Evolutionary conservation across 1,140 invertebrate species (phyloP).

Genomic region (Cyclargus thomasi): DNA sequence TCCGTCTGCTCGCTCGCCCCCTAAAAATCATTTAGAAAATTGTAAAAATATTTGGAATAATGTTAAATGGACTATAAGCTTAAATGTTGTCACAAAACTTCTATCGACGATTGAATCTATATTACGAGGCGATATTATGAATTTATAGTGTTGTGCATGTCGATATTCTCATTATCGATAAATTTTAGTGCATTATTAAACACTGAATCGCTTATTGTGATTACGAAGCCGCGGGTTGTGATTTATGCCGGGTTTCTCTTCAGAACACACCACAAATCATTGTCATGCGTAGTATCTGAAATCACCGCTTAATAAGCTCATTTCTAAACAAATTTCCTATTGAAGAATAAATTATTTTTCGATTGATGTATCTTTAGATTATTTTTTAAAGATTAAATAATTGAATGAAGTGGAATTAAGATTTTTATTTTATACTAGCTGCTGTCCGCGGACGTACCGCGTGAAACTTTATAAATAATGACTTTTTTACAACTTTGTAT

Average conservation of each 20-base stretch:
- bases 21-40: not conserved
- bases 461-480: too few species aligned
- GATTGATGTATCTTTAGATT: not conserved
- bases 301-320: not conserved
- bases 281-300: not conserved
- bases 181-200: constrained; percentile 2
- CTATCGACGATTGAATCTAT: not conserved
- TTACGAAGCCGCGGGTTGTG: not conserved
- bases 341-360: not conserved
- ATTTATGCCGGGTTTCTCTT: constrained; percentile 8
- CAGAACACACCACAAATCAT: not conserved
- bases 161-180: constrained; percentile 13
- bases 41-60: too few species aligned
- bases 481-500: too few species aligned
- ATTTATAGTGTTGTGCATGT: not conserved
- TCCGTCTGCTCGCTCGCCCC: too few species aligned
- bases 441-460: too few species aligned
- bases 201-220: constrained; percentile 1
- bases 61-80: too few species aligned
- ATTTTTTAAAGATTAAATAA: too few species aligned
- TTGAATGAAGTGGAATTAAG: too few species aligned
- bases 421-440: too few species aligned
- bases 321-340: not conserved
- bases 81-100: too few species aligned
- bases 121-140: not conserved